Evolutionary conservation across 2,113 vertebrate species (phyloP).

Genomic region (Thomomys bottae): DNA sequence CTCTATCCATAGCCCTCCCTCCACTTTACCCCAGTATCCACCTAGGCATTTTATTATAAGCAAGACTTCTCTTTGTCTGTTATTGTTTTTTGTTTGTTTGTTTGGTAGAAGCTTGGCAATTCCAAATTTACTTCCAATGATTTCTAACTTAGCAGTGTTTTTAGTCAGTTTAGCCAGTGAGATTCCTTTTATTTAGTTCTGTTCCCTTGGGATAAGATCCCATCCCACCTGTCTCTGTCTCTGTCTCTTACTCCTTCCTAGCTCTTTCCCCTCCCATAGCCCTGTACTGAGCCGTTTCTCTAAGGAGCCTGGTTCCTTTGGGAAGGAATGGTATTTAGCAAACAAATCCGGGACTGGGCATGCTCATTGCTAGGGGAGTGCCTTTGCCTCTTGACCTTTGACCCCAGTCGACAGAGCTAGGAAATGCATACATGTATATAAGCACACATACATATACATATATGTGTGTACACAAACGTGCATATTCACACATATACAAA

Average conservation of each 20-base stretch:
- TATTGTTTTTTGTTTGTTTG: neutral
- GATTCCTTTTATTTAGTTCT: neutral
- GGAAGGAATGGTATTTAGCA: neutral
- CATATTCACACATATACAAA: neutral
- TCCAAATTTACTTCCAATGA: neutral
- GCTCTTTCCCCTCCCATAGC: neutral
- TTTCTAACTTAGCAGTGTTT: neutral
- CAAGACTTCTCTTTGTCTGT: neutral
- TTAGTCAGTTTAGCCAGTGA: neutral
- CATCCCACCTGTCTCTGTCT: rapidly evolving
- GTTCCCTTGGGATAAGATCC: neutral
- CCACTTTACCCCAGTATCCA: neutral
- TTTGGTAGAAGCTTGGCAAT: neutral
- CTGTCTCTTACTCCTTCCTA: neutral
- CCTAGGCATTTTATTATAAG: neutral
- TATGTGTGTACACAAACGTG: neutral
- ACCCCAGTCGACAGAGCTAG: neutral
- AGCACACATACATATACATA: neutral
- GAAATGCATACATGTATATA: neutral
- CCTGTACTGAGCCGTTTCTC: neutral
- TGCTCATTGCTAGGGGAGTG: neutral
- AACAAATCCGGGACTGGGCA: neutral
- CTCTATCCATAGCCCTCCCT: neutral
- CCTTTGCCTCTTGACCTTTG: neutral
- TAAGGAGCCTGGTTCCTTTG: neutral